Evolutionary conservation across 1,140 invertebrate genomes (phyloP), one percentile per base, ranked within the genome.

Genomic region (Steinernema feltiae): DNA sequence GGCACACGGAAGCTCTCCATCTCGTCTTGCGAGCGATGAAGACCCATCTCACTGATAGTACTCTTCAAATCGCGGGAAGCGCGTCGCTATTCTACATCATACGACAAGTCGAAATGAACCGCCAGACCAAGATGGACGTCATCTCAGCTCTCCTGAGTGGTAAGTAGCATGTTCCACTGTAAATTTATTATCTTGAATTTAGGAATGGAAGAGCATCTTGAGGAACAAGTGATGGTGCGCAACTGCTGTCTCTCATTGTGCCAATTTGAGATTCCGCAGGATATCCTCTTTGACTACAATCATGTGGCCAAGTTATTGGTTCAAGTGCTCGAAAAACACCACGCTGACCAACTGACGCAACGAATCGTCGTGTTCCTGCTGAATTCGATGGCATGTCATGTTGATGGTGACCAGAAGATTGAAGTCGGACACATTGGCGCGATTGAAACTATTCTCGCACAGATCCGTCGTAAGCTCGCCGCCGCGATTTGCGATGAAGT

Each of bases 361-460:
- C 90, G 94, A 75, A 94, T 97, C 80, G 93, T 93, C 18, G 94
- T 97, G 78, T 97, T 94, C 88, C 88, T 98, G 78, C 89, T 98
- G 1, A 98, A 98, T 88, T 94, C 93, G 3, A 88, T 98, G 69
- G 95, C 95, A 1, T 98, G 95, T 87, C 94, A 97, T 87, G 94
- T 98, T 1, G 94, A 97, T 85, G 93, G 93, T 2, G 89, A 90
- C 69, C 93, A 97, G 84, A 98, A 98, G 86, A 89, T 92, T 74
- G 90, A 95, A 74, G 90, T 98, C 21, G 95, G 95, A 30, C 91
- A 93, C 86, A 87, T 94, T 69, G 94, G 94, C 30, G 93, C 93
- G 41, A 94, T 95, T 83, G 90, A 90, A 78, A 70, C 80, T 69
- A 83, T 86, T 74, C 46, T 85, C 2, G 80, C 83, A 29, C 84